These are phyloP conservation scores for Eubasilissa regina DNA, from an alignment of 1,140 invertebrate species.

Conservation along the genomic window DNA sequence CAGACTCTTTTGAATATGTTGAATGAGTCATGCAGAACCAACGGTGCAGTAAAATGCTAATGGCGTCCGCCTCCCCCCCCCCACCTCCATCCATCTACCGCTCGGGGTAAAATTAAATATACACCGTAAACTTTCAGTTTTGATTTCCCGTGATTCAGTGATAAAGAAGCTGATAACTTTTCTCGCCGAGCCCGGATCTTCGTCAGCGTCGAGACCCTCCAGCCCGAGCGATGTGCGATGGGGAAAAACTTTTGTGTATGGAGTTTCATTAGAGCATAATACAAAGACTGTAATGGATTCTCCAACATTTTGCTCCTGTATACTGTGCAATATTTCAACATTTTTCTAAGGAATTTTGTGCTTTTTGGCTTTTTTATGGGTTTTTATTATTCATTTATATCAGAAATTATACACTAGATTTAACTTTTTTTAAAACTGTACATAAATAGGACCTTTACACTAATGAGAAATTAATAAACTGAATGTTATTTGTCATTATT, in stretches of 20 bases:
- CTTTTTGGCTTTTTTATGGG: background rate
- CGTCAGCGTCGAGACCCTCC: background rate
- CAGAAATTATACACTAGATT: no score
- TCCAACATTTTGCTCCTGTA: background rate
- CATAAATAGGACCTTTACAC: no score
- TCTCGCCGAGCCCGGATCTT: no score
- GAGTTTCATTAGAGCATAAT: slow-evolving; percentile 3
- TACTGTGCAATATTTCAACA: background rate
- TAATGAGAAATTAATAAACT: no score
- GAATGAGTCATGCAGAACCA: background rate
- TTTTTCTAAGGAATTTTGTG: background rate
- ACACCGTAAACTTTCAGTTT: slow-evolving; percentile 2
- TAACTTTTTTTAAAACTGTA: no score
- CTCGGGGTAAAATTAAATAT: background rate
- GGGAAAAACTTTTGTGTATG: slow-evolving; percentile 8
- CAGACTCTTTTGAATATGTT: background rate
- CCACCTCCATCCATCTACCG: no score
- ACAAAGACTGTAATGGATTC: slow-evolving; percentile 8
- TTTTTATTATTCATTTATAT: no score
- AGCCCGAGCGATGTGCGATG: background rate
- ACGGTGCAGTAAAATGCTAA: background rate
- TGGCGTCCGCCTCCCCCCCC: background rate
- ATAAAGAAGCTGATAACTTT: background rate
- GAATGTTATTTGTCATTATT: no score
- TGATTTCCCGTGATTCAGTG: slow-evolving; percentile 15